Evolutionary conservation across 2,888 invertebrate species (phyloP), one percentile per base, ranked within the genome.

Genomic region (Trisateles emortualis): DNA sequence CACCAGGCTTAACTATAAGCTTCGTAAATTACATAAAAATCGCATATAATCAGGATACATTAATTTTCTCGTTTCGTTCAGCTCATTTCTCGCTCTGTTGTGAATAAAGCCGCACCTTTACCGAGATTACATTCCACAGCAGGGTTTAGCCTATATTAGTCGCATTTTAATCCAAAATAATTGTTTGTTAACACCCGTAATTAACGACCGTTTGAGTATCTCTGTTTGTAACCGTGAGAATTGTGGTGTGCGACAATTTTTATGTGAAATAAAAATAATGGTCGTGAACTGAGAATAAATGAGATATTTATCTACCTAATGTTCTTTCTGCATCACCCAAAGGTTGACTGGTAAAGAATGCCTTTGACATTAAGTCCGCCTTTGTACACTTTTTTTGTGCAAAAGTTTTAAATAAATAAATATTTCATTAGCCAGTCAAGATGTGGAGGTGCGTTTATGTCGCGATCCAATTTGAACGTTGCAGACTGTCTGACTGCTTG

Each of bases 171-270:
- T 72, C 70, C 70, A 58, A 68, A 72, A 71, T 78, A 76, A 79
- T 78, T 73, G 76, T 68, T 72, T 70, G 74, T 74, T 79, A 76
- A 78, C 74, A 60, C 76, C n/a, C 67, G 51, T 55, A 32, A 67
- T 76, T 68, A 74, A 51, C 38, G 13, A n/a, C 13, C 22, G 29
- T 46, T 62, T 54, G 50, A 61, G 49, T 52, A 49, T 36, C 26
- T 26, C 8, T 33, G 26, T 44, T 51, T 45, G 40, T 41, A 4
- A 16, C 17, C 11, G 1, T 22, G 11, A 17, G 11, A 36, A 36
- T 33, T 29, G 29, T 9, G 29, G 29, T 0, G 29, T 29, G n/a
- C 29, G 29, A 8, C 9, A 3, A 29, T 3, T 29, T 29, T 29
- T 29, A 29, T 29, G 6, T 8, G 10, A 10, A 29, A 29, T 29